These are phyloP conservation scores for Rhizomys pruinosus DNA, from an alignment of 2,113 vertebrate species.

Conservation along the genomic window DNA sequence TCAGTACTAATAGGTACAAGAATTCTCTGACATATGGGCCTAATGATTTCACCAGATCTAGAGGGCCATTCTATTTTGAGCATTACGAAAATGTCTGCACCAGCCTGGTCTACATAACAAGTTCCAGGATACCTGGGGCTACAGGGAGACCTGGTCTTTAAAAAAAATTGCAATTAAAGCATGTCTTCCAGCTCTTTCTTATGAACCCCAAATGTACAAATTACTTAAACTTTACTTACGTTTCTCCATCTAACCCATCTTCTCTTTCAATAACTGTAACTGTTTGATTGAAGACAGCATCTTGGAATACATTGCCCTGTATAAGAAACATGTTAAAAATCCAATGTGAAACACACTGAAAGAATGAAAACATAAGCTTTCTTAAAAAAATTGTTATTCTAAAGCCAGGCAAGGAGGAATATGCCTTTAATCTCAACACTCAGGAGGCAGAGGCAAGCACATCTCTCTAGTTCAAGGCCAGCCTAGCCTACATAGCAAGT, in stretches of 20 bases:
- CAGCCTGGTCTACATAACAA: too few species aligned
- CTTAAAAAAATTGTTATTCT: background rate
- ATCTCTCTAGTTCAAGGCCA: too few species aligned
- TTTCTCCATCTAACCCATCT: conserved; percentile 98
- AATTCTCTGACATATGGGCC: background rate
- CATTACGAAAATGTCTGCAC: background rate
- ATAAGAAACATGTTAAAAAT: conserved; percentile 3
- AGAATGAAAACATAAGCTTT: conserved; percentile 19
- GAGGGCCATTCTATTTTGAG: background rate
- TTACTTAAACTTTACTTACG: conserved; percentile 88
- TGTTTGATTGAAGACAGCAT: conserved; percentile 99
- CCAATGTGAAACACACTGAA: background rate
- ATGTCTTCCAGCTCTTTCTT: background rate
- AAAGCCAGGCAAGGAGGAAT: too few species aligned
- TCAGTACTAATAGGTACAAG: background rate
- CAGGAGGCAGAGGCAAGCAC: too few species aligned
- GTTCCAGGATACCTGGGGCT: too few species aligned
- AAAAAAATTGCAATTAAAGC: background rate
- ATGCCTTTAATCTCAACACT: too few species aligned
- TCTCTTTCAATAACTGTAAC: conserved; percentile 97
- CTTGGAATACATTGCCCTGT: conserved; percentile 97
- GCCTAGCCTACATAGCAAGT: too few species aligned
- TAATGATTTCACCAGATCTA: background rate
- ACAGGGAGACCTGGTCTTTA: too few species aligned
- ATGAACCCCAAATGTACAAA: background rate